A percentile compares a stretch with the other conserved stretches of the same genome.
These are phyloP conservation scores for Invenusta paracnida DNA, from an alignment of 2,888 invertebrate genomes.

Conservation along the genomic window DNA sequence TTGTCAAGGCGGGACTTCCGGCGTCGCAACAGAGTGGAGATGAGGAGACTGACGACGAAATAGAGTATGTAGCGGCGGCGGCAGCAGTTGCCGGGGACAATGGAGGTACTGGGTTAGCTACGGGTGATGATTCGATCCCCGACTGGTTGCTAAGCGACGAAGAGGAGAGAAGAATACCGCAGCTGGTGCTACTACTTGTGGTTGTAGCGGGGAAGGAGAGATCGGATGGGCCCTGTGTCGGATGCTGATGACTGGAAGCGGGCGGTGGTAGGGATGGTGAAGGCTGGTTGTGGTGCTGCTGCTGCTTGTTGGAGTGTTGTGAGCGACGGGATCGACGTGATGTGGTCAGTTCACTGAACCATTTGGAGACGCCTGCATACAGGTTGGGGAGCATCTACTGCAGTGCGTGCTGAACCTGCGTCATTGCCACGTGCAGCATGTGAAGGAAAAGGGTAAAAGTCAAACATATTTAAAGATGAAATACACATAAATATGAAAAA, in stretches of 20 bases:
- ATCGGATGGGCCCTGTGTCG: no score
- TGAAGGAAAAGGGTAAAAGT: not conserved
- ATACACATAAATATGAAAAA: not conserved
- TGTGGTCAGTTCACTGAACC: constrained; percentile 5
- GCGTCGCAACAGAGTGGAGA: not conserved
- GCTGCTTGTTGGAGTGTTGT: not conserved
- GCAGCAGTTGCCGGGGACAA: not conserved
- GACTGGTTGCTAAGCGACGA: not conserved
- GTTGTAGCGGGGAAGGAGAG: not conserved
- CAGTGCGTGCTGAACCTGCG: not conserved
- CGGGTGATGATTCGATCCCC: not conserved
- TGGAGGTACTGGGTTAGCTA: not conserved
- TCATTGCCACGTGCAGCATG: not conserved
- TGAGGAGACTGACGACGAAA: not conserved
- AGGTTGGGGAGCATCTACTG: constrained; percentile 7
- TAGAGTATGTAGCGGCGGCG: not conserved
- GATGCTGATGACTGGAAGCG: no score
- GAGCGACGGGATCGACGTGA: not conserved
- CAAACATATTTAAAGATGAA: not conserved
- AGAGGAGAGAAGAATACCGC: not conserved
- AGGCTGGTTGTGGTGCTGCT: not conserved
- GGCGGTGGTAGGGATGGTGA: not conserved
- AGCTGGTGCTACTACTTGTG: not conserved
- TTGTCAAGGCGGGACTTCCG: no score
- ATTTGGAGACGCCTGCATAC: not conserved